These are phyloP conservation scores for Morelia viridis DNA, from an alignment of 2,797 vertebrate genomes.

Conservation along the genomic window DNA sequence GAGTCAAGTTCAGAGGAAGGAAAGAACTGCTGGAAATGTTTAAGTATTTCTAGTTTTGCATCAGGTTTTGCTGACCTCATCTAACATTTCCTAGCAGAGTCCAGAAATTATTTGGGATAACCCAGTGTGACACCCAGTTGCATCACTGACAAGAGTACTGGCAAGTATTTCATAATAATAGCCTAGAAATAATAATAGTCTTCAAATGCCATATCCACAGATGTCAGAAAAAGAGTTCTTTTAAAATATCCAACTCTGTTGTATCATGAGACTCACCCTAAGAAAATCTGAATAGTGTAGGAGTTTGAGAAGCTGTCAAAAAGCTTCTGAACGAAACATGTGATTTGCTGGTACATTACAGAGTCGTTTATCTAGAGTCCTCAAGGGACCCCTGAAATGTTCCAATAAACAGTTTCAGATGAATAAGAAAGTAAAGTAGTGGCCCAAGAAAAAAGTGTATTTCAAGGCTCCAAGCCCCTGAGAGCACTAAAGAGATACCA, in stretches of 20 bases:
- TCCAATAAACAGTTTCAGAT: conserved; percentile 60
- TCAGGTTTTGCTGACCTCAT: background rate
- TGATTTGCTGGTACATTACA: conserved; percentile 63
- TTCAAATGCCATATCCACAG: conserved; percentile 56
- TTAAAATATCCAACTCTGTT: conserved; percentile 56
- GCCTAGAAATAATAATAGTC: conserved; percentile 42
- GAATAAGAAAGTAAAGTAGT: conserved; percentile 39
- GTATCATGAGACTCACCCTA: conserved; percentile 59
- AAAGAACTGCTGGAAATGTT: conserved; percentile 20
- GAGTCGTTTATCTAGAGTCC: conserved; percentile 65
- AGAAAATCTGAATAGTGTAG: conserved; percentile 64
- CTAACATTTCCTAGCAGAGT: background rate
- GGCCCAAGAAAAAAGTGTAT: conserved; percentile 38
- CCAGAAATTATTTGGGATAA: background rate
- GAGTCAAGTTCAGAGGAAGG: background rate
- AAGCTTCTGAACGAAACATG: conserved; percentile 62
- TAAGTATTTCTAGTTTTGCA: conserved; percentile 8
- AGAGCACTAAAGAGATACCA: conserved; percentile 40
- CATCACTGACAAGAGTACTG: conserved; percentile 36
- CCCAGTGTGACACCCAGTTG: conserved; percentile 22
- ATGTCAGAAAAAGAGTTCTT: conserved; percentile 60
- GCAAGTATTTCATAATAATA: conserved; percentile 42
- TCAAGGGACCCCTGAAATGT: conserved; percentile 61
- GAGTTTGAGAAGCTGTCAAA: conserved; percentile 67
- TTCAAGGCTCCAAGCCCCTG: conserved; percentile 21